phyloP scores from a whole-genome alignment of 1,140 invertebrate genomes.

The Mesaphorura yosii region DNA sequence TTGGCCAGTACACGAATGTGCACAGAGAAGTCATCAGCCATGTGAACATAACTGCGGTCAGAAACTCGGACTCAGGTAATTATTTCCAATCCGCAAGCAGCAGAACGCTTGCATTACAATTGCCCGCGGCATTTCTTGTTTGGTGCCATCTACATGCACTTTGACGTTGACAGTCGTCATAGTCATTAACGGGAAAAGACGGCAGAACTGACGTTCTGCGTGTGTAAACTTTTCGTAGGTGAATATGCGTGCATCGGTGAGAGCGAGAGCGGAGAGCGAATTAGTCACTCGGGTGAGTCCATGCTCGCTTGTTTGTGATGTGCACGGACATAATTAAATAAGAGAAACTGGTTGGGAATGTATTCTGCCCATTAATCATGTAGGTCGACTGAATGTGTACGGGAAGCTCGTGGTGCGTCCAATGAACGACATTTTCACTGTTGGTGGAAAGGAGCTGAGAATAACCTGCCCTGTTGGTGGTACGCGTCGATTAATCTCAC shows the following conservation, averaged over 20 bases:
- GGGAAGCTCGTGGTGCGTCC: slow-evolving; percentile 57
- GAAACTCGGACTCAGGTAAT: slow-evolving; percentile 53
- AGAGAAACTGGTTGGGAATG: too few species aligned
- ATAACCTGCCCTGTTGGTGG: slow-evolving; percentile 88
- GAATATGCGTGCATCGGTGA: slow-evolving; percentile 55
- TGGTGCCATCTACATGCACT: too few species aligned
- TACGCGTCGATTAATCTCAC: neutral
- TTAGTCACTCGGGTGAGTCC: slow-evolving; percentile 37
- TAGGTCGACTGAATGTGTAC: slow-evolving; percentile 53
- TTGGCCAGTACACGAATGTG: slow-evolving; percentile 53
- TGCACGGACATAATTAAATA: too few species aligned
- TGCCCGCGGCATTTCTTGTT: neutral
- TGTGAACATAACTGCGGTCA: slow-evolving; percentile 57
- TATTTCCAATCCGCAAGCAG: slow-evolving; percentile 28
- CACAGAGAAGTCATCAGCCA: slow-evolving; percentile 58
- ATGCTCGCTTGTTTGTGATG: too few species aligned
- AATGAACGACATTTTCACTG: slow-evolving; percentile 81
- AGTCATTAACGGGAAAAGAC: too few species aligned
- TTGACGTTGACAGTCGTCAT: too few species aligned
- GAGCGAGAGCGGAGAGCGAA: slow-evolving; percentile 51
- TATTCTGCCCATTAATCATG: too few species aligned
- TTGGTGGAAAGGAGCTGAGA: slow-evolving; percentile 69
- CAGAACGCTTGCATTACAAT: neutral
- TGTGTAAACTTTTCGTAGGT: too few species aligned
- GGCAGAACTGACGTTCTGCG: too few species aligned